phyloP scores from a whole-genome alignment of 2,113 vertebrate genomes.

The Siniperca chuatsi region DNA sequence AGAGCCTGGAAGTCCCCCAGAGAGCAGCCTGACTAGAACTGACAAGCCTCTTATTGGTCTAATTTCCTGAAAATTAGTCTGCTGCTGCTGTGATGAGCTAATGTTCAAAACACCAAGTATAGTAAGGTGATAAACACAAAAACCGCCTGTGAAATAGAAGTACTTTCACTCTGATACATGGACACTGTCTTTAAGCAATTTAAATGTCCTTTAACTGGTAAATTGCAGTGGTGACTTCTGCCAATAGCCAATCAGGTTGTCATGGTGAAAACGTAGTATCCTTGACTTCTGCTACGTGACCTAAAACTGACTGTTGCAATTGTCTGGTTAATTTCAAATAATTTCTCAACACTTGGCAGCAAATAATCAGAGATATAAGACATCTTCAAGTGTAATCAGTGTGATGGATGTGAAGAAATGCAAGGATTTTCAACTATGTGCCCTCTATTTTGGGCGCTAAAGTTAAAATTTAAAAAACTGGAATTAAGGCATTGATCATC shows the following conservation, averaged over 20 bases:
- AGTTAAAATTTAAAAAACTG: background rate
- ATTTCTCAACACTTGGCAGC: background rate
- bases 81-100: conserved; percentile 5
- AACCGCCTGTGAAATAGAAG: background rate
- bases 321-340: too few relatives aligned
- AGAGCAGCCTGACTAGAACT: conserved; percentile 34
- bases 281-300: background rate
- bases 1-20: conserved; percentile 11
- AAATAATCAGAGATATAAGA: background rate
- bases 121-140: background rate
- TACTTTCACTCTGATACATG: background rate
- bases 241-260: background rate
- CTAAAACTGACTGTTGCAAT: background rate
- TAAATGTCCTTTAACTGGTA: background rate
- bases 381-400: background rate
- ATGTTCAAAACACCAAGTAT: conserved; percentile 3
- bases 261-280: background rate
- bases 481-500: background rate
- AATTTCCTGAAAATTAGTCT: conserved; percentile 37
- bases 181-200: background rate
- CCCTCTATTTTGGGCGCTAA: background rate
- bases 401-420: background rate
- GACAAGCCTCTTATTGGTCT: conserved; percentile 27
- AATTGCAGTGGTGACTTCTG: background rate
- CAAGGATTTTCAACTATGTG: background rate